These are phyloP conservation scores for Dryomyza anilis DNA, from an alignment of 2,888 invertebrate species.

Conservation along the genomic window DNA sequence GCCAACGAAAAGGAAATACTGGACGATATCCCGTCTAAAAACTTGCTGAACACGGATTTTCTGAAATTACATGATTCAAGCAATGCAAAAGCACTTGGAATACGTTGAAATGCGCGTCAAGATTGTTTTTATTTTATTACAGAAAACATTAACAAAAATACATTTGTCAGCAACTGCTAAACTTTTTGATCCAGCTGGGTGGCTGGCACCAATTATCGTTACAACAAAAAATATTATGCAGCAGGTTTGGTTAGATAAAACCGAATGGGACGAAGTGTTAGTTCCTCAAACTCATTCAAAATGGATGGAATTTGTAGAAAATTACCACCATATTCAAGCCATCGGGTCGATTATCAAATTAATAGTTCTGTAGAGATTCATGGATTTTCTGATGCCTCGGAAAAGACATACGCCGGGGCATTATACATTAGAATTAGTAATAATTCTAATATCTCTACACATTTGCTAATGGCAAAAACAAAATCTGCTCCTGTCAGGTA, in stretches of 20 bases:
- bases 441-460: background rate
- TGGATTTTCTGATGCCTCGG: background rate
- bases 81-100: background rate
- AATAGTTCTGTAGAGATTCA: background rate
- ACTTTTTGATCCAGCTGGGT: too few species aligned
- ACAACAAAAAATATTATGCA: background rate
- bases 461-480: background rate
- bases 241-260: background rate
- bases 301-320: background rate
- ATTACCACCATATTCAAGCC: background rate
- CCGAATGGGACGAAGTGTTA: background rate
- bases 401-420: background rate
- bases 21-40: background rate
- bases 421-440: background rate
- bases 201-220: background rate
- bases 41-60: constrained; percentile 5
- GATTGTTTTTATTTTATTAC: background rate
- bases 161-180: background rate
- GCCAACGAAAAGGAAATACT: constrained; percentile 1
- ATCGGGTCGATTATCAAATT: background rate
- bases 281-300: background rate
- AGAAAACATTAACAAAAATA: background rate
- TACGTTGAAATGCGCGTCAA: constrained; percentile 1
- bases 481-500: background rate
- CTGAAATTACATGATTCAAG: constrained; percentile 3